These are phyloP conservation scores for Pycnomerus fuliginosus DNA, from an alignment of 2,888 invertebrate genomes.

Conservation along the genomic window DNA sequence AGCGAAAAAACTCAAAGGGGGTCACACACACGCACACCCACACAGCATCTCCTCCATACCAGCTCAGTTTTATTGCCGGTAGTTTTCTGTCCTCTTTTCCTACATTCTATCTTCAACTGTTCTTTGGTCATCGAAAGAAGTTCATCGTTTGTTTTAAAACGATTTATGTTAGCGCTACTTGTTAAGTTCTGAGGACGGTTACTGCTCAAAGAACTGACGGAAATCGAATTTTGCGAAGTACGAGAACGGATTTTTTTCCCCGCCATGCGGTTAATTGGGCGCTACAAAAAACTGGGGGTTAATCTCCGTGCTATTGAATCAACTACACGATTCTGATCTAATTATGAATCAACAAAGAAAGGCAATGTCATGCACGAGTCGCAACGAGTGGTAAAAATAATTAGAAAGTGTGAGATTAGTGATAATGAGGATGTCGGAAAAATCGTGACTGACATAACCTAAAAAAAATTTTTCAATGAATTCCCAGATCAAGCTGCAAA, in stretches of 20 bases:
- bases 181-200: conserved; percentile 5
- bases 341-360: not conserved
- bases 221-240: conserved; percentile 16
- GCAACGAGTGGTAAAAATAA: not conserved
- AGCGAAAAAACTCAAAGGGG: conserved; percentile 2
- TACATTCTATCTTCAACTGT: conserved; percentile 67
- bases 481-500: conserved; percentile 1
- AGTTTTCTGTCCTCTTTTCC: conserved; percentile 67
- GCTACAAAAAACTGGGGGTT: conserved; percentile 5
- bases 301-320: not conserved
- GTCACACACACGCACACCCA: not conserved
- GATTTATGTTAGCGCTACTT: conserved; percentile 4
- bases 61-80: conserved; percentile 70
- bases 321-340: not conserved
- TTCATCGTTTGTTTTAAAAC: conserved; percentile 42
- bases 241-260: conserved; percentile 18
- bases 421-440: not conserved
- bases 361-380: not conserved
- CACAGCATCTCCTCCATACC: conserved; percentile 54
- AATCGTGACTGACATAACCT: conserved; percentile 1
- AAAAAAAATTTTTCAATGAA: not conserved
- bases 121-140: conserved; percentile 66
- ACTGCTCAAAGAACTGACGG: conserved; percentile 6
- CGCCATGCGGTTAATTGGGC: conserved; percentile 9
- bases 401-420: not conserved